These are phyloP conservation scores for Thymelicus lineola DNA, from an alignment of 2,888 invertebrate genomes.

Conservation along the genomic window DNA sequence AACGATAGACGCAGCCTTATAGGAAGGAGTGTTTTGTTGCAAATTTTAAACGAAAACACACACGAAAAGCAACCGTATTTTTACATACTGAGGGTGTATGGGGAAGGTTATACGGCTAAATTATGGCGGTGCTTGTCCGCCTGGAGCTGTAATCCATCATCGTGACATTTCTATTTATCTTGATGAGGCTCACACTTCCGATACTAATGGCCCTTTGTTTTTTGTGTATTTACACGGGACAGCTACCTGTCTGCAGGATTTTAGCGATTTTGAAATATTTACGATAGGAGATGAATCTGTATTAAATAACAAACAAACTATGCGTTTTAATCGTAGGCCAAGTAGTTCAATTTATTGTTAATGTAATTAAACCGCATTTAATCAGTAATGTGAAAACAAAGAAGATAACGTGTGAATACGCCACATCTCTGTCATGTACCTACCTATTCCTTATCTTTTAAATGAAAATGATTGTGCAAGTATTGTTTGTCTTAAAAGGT, in stretches of 20 bases:
- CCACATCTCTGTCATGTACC: no score
- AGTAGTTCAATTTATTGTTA: no score
- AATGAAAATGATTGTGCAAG: no score
- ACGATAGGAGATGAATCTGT: conserved; percentile 15
- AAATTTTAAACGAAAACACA: conserved; percentile 40
- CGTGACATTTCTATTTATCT: conserved; percentile 82
- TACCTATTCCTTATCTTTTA: no score
- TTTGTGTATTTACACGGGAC: conserved; percentile 48
- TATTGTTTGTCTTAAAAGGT: no score
- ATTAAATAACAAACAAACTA: not conserved
- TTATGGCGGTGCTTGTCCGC: conserved; percentile 54
- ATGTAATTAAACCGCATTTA: no score
- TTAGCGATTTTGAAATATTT: conserved; percentile 34
- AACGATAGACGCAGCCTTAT: conserved; percentile 62
- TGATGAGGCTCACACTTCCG: conserved; percentile 77
- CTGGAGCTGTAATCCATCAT: conserved; percentile 77
- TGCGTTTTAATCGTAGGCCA: no score
- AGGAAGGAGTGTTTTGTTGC: conserved; percentile 51
- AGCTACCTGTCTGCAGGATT: conserved; percentile 37
- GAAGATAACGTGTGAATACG: no score
- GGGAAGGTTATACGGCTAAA: conserved; percentile 49
- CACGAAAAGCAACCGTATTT: conserved; percentile 53
- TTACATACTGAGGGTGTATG: conserved; percentile 43
- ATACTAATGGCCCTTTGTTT: conserved; percentile 73
- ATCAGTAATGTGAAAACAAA: no score